A percentile compares a stretch with the other conserved stretches of the same genome.
Conservation (phyloP, 1,140 invertebrate genomes). For the Nephila pilipes region DNA sequence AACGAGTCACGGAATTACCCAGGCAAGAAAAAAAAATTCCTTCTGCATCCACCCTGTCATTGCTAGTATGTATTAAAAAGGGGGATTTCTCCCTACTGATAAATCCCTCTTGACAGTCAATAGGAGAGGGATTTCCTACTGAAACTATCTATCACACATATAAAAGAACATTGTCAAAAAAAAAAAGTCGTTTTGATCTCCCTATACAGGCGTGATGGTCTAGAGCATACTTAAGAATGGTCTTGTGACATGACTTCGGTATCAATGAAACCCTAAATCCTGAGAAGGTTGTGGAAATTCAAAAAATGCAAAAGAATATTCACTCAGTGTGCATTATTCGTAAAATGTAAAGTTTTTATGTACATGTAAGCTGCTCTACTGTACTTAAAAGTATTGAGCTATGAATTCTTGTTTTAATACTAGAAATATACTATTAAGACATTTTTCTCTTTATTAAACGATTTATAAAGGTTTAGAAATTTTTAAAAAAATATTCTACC, state of each 20-base stretch:
- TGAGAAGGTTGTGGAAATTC: too few relatives aligned
- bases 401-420: too few relatives aligned
- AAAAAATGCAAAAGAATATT: too few relatives aligned
- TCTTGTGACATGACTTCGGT: neutral
- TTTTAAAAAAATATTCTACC: too few relatives aligned
- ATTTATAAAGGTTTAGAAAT: too few relatives aligned
- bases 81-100: neutral
- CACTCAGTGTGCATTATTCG: too few relatives aligned
- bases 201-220: neutral
- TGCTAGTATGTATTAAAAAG: neutral
- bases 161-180: slow-evolving; percentile 2
- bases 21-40: neutral
- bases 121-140: neutral
- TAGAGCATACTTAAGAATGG: neutral
- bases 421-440: too few relatives aligned
- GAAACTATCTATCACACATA: slow-evolving; percentile 9
- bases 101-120: slow-evolving; percentile 1
- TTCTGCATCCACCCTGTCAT: neutral
- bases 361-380: too few relatives aligned
- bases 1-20: neutral
- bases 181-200: neutral
- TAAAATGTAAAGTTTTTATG: too few relatives aligned
- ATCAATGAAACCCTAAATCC: too few relatives aligned
- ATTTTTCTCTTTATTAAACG: too few relatives aligned
- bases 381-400: too few relatives aligned